Base-by-base conservation (phyloP, 2,797 vertebrate species). In the Hafferia zeledoni region DNA sequence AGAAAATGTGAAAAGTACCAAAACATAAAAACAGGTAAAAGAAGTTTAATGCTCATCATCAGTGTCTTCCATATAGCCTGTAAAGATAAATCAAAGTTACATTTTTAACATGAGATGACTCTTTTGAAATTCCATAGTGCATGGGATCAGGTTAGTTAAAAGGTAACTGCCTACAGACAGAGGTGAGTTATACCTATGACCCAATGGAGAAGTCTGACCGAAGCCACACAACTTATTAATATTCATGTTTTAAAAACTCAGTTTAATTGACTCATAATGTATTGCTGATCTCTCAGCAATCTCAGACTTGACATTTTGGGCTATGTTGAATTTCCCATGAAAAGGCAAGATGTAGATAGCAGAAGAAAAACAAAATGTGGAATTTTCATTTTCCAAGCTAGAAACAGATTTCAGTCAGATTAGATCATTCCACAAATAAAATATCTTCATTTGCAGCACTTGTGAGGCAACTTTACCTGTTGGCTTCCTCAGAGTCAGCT, bases 391-490 rank as follows among this genome's bases (percentile, higher is more conserved):
- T 89, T 94, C 95, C 93, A 82, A 72, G 78, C 91, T 95, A 95
- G 96, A 97, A 97, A 84, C 87, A 96, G 67, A 94, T 97, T 96
- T 97, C 90, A 95, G 80, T 90, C 89, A 97, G 83, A 95, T 87
- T 70, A 97, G 79, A 84, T 88, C 37, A 77, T 25, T 81, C 93
- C 79, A 89, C 65, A 96, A 95, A 95, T 84, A 97, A 97, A 97
- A 83, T 86, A 97, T 95, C 96, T 97, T 94, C 83, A 94, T 90
- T 97, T 87, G 87, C 91, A 97, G 89, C 64, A 95, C 96, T 97
- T 97, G 94, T 96, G 97, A 97, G 96, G 95, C 2, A 17, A 96
- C 93, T 97, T 98, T 98, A 97, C 97, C 93, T 96, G 89, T 91
- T 71, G 35, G 92, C 94, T 97, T 97, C 96, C 95, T 97, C 95